Base-by-base conservation (phyloP, 2,113 vertebrate genomes). In the Silurus asotus region DNA sequence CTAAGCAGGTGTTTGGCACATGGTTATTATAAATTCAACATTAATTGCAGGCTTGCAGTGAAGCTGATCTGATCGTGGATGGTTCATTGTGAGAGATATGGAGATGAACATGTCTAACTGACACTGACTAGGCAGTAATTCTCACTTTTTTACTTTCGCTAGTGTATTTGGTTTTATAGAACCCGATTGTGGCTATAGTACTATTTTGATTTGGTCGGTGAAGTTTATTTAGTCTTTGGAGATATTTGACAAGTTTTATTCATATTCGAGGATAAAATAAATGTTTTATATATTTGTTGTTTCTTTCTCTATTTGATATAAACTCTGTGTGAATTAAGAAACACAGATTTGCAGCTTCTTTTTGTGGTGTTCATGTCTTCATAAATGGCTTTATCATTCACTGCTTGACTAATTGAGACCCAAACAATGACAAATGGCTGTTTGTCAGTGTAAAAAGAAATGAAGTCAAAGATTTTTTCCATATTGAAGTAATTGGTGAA, bases 401-500 rank as follows among this genome's bases (percentile, higher is more conserved):
- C 82, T 86, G 85, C 25, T 51, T 88, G 72, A 79, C 87, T 83
- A 84, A 82, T 77, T 87, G 85, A 88, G 84, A 89, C 78, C 85
- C 86, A 55, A 91, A 90, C 91, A 90, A 92, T 91, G 90, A 90
- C 88, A 90, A 90, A 92, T 92, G 90, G 67, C 81, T 91, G 91
- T 92, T 91, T 91, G 91, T 87, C 87, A 89, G 90, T 88, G 90
- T 93, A 89, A 89, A 88, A 85, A 65, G 69, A 82, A 89, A 25
- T 85, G 23, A 82, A 89, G 64, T 89, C 83, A 86, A 72, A 82
- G 69, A 2, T 87, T 87, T 87, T 91, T 88, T 90, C 87, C 88
- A 87, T 93, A 91, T 92, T 92, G 87, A 93, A 92, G 89, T 92
- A 93, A 93, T 93, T 92, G 89, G 67, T 90, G 79, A 84, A 91